Evolutionary conservation across 2,888 invertebrate genomes (phyloP).

Genomic region (Atrina japonica): DNA sequence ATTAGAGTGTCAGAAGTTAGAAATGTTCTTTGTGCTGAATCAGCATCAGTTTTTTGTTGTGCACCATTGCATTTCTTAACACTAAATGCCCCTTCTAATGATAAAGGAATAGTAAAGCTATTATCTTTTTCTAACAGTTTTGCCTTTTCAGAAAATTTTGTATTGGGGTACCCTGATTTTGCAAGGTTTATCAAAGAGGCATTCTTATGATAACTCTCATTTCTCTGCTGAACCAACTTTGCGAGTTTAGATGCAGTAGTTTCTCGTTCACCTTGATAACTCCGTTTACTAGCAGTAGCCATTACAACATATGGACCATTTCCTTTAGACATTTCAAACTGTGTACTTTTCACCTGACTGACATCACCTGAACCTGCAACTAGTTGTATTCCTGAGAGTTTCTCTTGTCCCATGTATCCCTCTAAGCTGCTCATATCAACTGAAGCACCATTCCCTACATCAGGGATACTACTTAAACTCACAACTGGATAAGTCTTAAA

Average conservation of each 20-base stretch:
- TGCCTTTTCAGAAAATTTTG: not conserved
- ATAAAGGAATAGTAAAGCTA: not conserved
- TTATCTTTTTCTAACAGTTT: not conserved
- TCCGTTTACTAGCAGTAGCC: not conserved
- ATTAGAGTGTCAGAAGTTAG: slow-evolving; percentile 24
- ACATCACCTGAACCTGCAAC: too few species aligned
- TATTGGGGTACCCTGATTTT: not conserved
- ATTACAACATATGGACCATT: too few species aligned
- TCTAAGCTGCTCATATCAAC: too few species aligned
- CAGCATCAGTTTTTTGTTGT: too few species aligned
- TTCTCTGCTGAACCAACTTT: slow-evolving; percentile 14
- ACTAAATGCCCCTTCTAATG: not conserved
- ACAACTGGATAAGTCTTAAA: too few species aligned
- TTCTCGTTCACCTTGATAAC: not conserved
- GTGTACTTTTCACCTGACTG: too few species aligned
- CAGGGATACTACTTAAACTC: too few species aligned
- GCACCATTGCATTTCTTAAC: slow-evolving; percentile 1
- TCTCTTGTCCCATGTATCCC: too few species aligned
- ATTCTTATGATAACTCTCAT: not conserved
- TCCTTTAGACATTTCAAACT: too few species aligned
- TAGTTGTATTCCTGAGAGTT: too few species aligned
- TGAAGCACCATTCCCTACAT: too few species aligned
- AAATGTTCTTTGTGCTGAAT: slow-evolving; percentile 22
- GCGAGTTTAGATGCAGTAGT: slow-evolving; percentile 30
- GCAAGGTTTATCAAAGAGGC: too few species aligned